Base-by-base conservation (phyloP, 2,113 vertebrate species). In the Plecturocebus donacophilus region DNA sequence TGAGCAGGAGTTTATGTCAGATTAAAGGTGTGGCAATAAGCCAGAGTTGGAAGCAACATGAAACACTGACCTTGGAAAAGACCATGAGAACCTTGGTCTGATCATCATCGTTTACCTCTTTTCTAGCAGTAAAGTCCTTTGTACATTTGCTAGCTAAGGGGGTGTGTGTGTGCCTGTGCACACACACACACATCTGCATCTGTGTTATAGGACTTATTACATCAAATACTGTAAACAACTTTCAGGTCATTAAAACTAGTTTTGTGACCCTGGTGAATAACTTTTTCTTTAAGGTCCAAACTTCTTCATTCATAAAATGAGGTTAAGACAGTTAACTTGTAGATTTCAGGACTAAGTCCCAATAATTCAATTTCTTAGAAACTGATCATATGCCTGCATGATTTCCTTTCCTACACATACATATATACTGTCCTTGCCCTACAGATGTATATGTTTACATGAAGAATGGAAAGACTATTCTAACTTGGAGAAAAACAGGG, bases 361-460 rank as follows among this genome's bases (percentile, higher is more conserved):
- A 58, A n/a, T 20, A 93, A 93, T 47, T 89, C 56, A 88, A 8
- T 73, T 32, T 81, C 49, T 86, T 81, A 85, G 91, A 86, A 86
- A 75, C 42, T 61, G 45, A 45, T 61, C 52, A 93, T 27, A 93
- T 49, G 82, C 66, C 30, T 86, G 32, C 12, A 85, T 91, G 70
- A 88, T 12, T 88, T 56, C 9, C 12, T 73, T 40, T 83, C 64
- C 79, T 32, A 54, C 8, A 87, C 5, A 56, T 11, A 87, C 5
- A 56, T 7, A 38, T 2, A 45, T 40, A 42, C 21, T 32, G 17
- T 9, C 19, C 30, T 45, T 27, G 6, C 17, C n/a, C 30, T 38
- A 47, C 16, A 45, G 9, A 75, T 7, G 9, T 35, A 17, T 3
- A 8, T 45, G 66, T 71, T 71, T 79, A 66, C 35, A 87, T n/a